Evolutionary conservation across 2,797 vertebrate genomes (phyloP), one percentile per base, ranked within the genome.

Genomic region (Acomys russatus): DNA sequence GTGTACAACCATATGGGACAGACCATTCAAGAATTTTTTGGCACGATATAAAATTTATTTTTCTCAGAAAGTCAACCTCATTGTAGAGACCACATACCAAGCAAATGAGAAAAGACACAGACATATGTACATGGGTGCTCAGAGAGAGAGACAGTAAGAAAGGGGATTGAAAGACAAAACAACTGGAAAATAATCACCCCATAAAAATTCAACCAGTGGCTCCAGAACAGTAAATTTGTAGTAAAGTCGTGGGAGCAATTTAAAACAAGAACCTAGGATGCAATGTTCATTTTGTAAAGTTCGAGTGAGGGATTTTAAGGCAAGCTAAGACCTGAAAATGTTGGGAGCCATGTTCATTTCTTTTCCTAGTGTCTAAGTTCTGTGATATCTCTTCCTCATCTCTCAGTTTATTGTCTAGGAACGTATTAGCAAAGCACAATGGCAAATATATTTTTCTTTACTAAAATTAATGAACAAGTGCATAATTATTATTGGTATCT

Each of bases 41-140:
- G 94, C 76, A 93, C 92, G 74, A 94, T 96, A 91, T 91, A 94
- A 96, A 97, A 94, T 97, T 96, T 83, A 71, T 93, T 86, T 95
- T 96, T 95, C 79, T 94, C 61, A 92, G 73, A 94, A 97, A 93
- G 92, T 79, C 63, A 94, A 44, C 11, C 74, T 97, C 74, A 87
- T 79, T 94, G 73, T 94, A 96, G 96, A 92, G 78, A 94, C 38
- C 73, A 89, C 82, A 95, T 95, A 94, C 94, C 85, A 97, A 92
- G 85, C 93, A 94, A 96, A 91, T 78, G 90, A 92, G 92, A 86
- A 97, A 93, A 93, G 93, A 95, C 33, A 79, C 0, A 1, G 77
- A 44, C 88, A 78, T 88, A 91, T 83, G 64, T 87, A 96, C 96
- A 56, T 89, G 76, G 64, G 54, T 80, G 30, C 78, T 97, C 78